phyloP scores from a whole-genome alignment of 2,888 invertebrate species.

The Diloba caeruleocephala region DNA sequence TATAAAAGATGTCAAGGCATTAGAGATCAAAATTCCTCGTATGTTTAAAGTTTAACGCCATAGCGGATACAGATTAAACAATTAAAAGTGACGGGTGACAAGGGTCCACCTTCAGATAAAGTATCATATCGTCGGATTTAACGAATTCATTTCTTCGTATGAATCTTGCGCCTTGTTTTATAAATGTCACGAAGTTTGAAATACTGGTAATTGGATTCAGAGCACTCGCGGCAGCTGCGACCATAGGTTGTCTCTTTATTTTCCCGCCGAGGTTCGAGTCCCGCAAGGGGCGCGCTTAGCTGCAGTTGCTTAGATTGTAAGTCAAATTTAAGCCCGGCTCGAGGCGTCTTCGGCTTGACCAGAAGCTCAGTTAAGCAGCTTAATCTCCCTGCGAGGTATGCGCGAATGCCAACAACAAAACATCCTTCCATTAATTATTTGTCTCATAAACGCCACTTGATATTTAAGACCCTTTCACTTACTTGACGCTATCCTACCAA shows the following conservation, averaged over 20 bases:
- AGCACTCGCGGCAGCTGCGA: slow-evolving; percentile 42
- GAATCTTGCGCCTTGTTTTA: slow-evolving; percentile 65
- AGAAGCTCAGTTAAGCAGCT: too few relatives aligned
- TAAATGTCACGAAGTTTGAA: slow-evolving; percentile 73
- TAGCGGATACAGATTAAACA: slow-evolving; percentile 53
- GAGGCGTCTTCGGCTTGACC: too few relatives aligned
- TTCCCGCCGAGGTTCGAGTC: too few relatives aligned
- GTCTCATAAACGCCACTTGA: too few relatives aligned
- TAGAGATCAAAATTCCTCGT: slow-evolving; percentile 35
- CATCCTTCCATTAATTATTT: too few relatives aligned
- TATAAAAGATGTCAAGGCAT: slow-evolving; percentile 32
- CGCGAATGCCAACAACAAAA: too few relatives aligned
- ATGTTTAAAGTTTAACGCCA: slow-evolving; percentile 37
- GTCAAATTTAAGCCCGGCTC: too few relatives aligned
- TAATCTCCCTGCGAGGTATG: too few relatives aligned
- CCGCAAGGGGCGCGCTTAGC: too few relatives aligned
- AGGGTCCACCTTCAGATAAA: slow-evolving; percentile 39
- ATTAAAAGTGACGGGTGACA: slow-evolving; percentile 69
- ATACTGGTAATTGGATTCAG: slow-evolving; percentile 74
- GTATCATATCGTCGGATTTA: slow-evolving; percentile 39
- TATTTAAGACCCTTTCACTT: too few relatives aligned
- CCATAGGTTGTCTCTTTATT: slow-evolving; percentile 30
- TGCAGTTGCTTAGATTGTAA: too few relatives aligned
- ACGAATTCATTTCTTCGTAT: slow-evolving; percentile 44
- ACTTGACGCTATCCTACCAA: too few relatives aligned